phyloP scores from a whole-genome alignment of 2,113 vertebrate species.

The Nesoenas mayeri region DNA sequence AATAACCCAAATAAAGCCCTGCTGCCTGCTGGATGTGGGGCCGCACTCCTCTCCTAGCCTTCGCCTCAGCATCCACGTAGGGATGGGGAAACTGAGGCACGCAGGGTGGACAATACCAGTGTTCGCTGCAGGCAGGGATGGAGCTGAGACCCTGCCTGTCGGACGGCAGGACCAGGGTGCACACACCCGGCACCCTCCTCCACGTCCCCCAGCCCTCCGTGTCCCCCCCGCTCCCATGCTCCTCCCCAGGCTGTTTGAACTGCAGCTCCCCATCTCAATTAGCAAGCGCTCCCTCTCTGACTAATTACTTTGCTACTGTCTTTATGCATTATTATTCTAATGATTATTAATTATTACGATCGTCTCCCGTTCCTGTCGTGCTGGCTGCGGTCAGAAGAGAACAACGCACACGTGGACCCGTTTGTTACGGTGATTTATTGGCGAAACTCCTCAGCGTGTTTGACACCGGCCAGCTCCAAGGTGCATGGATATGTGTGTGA shows the following conservation, averaged over 20 bases:
- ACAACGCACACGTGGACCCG: accelerated
- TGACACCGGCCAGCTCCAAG: accelerated
- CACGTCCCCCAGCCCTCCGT: accelerated
- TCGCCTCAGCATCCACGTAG: accelerated
- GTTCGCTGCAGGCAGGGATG: not conserved
- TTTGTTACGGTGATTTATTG: not conserved
- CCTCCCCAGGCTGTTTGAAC: not conserved
- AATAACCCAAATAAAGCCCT: not conserved
- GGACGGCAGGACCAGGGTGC: not conserved
- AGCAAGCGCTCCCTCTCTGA: not conserved
- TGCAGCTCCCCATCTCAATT: constrained; percentile 21
- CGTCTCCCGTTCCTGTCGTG: not conserved
- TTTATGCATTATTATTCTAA: constrained; percentile 61
- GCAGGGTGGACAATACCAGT: accelerated
- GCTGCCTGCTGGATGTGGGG: accelerated
- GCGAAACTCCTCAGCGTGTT: not conserved
- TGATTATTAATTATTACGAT: constrained; percentile 60
- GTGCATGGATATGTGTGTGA: accelerated
- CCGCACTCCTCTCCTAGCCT: accelerated
- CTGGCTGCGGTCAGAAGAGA: not conserved
- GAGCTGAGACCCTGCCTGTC: not conserved
- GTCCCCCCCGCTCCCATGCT: not conserved
- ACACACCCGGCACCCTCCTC: accelerated
- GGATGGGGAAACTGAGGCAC: constrained; percentile 29
- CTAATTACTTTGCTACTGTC: constrained; percentile 60